phyloP scores from a whole-genome alignment of 2,797 vertebrate genomes.

The Alcedo quadribrachys region DNA sequence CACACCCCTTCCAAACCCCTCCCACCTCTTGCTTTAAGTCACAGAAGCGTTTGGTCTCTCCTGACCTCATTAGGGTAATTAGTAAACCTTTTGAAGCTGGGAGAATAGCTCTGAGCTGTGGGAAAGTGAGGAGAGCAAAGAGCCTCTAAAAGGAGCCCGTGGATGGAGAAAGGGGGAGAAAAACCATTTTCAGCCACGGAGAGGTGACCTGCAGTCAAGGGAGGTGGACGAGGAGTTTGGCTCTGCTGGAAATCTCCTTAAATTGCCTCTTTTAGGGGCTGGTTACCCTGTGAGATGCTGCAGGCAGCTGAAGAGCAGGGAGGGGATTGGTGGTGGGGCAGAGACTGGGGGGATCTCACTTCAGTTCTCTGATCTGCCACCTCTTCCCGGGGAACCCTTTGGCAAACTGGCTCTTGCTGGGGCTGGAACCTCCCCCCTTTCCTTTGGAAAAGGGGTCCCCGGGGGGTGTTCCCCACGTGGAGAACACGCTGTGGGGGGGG shows the following conservation, averaged over 20 bases:
- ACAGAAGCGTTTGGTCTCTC: conserved; percentile 69
- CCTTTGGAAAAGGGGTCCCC: neutral
- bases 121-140: conserved; percentile 46
- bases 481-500: neutral
- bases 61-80: conserved; percentile 82
- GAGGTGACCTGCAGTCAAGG: neutral
- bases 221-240: neutral
- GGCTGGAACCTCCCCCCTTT: conserved; percentile 13
- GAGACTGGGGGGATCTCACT: neutral
- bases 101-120: conserved; percentile 63
- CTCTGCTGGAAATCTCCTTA: neutral
- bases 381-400: neutral
- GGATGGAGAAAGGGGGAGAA: neutral
- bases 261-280: neutral
- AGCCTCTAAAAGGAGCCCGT: neutral
- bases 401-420: neutral
- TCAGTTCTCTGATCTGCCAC: neutral
- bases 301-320: neutral
- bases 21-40: conserved; percentile 33
- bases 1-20: neutral
- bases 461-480: accelerated
- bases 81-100: conserved; percentile 77
- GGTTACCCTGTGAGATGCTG: neutral
- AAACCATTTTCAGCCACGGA: neutral
- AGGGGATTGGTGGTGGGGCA: neutral